Evolutionary conservation across 2,888 invertebrate genomes (phyloP), one percentile per base, ranked within the genome.

Genomic region (Acholoe squamosa): DNA sequence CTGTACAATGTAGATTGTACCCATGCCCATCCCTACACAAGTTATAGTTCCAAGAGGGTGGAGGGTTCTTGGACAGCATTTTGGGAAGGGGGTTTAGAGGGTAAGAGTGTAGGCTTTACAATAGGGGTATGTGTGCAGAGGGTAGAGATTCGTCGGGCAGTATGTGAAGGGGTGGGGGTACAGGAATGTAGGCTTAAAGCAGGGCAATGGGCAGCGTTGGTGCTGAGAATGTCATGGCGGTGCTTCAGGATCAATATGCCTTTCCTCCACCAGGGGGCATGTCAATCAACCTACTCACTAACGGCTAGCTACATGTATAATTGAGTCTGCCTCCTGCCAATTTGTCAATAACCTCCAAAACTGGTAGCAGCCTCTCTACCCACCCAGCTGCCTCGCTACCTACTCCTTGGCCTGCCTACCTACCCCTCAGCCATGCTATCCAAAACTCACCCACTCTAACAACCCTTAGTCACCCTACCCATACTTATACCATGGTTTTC

Each of bases 241-340:
- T 43, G 43, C 43, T 43, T 43, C 43, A 43, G 43, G 61, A 61
- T 61, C 61, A n/a, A 61, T 61, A 61, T n/a, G 22, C 3, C 22
- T 61, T 19, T n/a, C 22, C n/a, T 3, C 61, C 61, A 61, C 61
- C 61, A 61, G 61, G 61, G 61, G 61, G 61, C 61, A 61, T 19
- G 61, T 19, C 61, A 61, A n/a, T 61, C 61, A 61, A 1, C 14
- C 61, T 14, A 61, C 61, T n/a, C 61, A 61, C 61, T 61, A 61
- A 61, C 61, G 19, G n/a, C 61, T n/a, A 61, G 61, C 61, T 61
- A 61, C 61, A 61, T 61, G 61, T n/a, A 61, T 61, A 61, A 61
- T 61, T 61, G n/a, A 61, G 61, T n/a, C 61, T 19, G 19, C 61
- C 14, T 61, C 61, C 61, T n/a, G 61, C n/a, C 61, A 19, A 3